Conservation (phyloP, 2,888 invertebrate genomes). For the Tinea trinotella region DNA sequence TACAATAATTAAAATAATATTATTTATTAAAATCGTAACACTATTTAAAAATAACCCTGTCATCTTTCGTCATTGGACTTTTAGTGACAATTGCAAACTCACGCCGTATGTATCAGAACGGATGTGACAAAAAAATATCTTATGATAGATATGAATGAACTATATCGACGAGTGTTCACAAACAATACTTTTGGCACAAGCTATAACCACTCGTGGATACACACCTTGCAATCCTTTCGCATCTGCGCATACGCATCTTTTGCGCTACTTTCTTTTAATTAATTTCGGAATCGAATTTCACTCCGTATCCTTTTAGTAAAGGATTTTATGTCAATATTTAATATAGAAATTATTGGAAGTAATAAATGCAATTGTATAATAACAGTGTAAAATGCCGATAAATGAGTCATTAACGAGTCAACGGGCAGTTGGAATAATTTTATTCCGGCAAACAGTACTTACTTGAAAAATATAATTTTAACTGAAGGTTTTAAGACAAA, state of each 20-base stretch:
- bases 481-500: too few species aligned
- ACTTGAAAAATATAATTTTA: too few species aligned
- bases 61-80: not conserved
- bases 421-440: too few species aligned
- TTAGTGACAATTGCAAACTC: slow-evolving; percentile 12
- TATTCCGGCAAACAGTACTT: too few species aligned
- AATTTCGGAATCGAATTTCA: slow-evolving; percentile 15
- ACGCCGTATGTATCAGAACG: slow-evolving; percentile 4
- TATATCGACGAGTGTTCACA: slow-evolving; percentile 14
- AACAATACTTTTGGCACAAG: slow-evolving; percentile 18
- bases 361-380: not conserved
- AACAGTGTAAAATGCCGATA: too few species aligned
- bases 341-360: not conserved
- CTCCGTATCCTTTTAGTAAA: not conserved
- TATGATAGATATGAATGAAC: slow-evolving; percentile 17
- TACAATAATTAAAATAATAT: too few species aligned
- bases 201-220: slow-evolving; percentile 22
- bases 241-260: slow-evolving; percentile 40
- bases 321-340: not conserved
- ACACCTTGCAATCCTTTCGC: slow-evolving; percentile 64
- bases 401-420: too few species aligned
- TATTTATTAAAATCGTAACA: too few species aligned
- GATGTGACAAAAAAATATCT: slow-evolving; percentile 14
- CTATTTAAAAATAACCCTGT: too few species aligned
- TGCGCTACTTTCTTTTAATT: slow-evolving; percentile 21